Evolutionary conservation across 1,140 invertebrate species (phyloP).

Genomic region (Drosophila carrolli): DNA sequence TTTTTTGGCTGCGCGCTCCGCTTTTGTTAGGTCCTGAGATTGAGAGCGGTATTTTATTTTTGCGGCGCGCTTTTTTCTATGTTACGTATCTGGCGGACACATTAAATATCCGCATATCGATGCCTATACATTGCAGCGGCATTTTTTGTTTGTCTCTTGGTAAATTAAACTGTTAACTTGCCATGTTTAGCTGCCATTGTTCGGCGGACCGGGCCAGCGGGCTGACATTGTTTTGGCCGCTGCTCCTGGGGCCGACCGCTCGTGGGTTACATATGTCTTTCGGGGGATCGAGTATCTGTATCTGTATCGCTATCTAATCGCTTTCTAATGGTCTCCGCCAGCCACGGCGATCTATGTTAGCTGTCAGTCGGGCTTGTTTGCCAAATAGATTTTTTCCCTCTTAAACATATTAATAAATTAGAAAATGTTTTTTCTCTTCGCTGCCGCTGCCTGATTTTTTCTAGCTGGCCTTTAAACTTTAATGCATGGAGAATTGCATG

Average conservation of each 20-base stretch:
- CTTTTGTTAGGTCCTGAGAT: slow-evolving; percentile 81
- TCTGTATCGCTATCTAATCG: slow-evolving; percentile 83
- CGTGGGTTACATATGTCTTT: slow-evolving; percentile 68
- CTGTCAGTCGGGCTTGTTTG: slow-evolving; percentile 75
- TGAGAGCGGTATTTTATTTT: slow-evolving; percentile 64
- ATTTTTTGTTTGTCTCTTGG: slow-evolving; percentile 65
- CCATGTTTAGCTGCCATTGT: slow-evolving; percentile 83
- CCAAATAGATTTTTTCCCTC: slow-evolving; percentile 72
- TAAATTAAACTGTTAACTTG: slow-evolving; percentile 83
- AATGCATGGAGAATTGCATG: slow-evolving; percentile 75
- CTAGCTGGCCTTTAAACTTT: slow-evolving; percentile 75
- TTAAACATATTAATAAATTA: slow-evolving; percentile 82
- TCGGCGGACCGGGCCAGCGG: slow-evolving; percentile 44
- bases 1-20: slow-evolving; percentile 18
- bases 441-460: slow-evolving; percentile 14
- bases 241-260: slow-evolving; percentile 31
- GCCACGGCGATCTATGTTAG: slow-evolving; percentile 76
- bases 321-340: slow-evolving; percentile 74
- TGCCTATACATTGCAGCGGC: slow-evolving; percentile 59
- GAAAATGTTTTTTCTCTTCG: slow-evolving; percentile 67
- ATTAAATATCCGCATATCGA: slow-evolving; percentile 64
- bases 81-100: slow-evolving; percentile 73
- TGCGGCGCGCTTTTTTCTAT: slow-evolving; percentile 34
- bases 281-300: slow-evolving; percentile 53
- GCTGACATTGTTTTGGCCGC: slow-evolving; percentile 67